Percentiles rank a stretch among this genome's conserved stretches.
Conservation (phyloP, 2,797 vertebrate genomes). For the Chiroxiphia lanceolata region DNA sequence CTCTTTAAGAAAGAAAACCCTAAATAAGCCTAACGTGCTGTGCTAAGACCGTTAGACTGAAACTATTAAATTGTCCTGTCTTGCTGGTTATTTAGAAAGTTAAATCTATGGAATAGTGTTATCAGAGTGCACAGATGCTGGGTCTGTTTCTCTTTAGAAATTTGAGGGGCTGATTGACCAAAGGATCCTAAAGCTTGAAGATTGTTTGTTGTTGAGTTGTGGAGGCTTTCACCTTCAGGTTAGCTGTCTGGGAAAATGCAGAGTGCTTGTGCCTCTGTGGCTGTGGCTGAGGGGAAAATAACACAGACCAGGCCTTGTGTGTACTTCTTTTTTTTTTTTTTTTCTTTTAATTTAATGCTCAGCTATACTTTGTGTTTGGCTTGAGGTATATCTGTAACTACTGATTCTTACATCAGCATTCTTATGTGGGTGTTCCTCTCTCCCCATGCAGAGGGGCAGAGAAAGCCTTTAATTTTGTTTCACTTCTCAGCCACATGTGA, state of each 20-base stretch:
- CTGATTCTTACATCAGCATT: slow-evolving; percentile 7
- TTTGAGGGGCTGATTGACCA: neutral
- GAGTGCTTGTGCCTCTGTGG: neutral
- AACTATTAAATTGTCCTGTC: neutral
- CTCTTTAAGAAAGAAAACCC: neutral
- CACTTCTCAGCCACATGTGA: neutral
- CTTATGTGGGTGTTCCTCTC: neutral
- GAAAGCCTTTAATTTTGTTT: slow-evolving; percentile 25
- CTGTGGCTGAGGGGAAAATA: neutral
- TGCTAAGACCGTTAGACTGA: neutral
- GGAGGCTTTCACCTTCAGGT: slow-evolving; percentile 26
- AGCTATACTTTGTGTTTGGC: neutral
- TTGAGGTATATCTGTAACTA: neutral
- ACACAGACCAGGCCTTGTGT: neutral
- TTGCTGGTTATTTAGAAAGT: neutral
- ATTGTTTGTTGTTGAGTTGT: neutral
- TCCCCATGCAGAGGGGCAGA: neutral
- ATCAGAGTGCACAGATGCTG: neutral
- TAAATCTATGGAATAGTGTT: neutral
- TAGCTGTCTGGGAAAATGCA: neutral
- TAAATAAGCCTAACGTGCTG: neutral
- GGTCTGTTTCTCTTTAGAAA: neutral
- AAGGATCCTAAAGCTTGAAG: neutral
- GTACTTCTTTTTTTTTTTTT: neutral
- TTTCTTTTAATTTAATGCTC: neutral